Percentiles rank a stretch among this genome's conserved stretches.
Conservation (phyloP, 2,888 invertebrate genomes). For the Candidula unifasciata region DNA sequence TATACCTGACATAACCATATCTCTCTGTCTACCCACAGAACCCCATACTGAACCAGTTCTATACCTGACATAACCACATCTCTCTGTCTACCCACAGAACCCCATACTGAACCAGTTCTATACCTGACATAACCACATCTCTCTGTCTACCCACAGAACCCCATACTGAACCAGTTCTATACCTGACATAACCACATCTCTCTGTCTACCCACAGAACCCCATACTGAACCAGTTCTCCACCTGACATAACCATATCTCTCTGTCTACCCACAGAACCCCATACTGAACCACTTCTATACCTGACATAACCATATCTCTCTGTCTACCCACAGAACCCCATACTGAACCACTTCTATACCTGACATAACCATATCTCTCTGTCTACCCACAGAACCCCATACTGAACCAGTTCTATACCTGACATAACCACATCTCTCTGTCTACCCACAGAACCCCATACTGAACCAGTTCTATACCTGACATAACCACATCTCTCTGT, state of each 20-base stretch:
- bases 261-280: conserved; percentile 67
- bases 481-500: conserved; percentile 5
- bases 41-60: conserved; percentile 73
- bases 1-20: too few species aligned
- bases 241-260: too few species aligned
- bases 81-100: conserved; percentile 64
- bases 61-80: too few species aligned
- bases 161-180: conserved; percentile 72
- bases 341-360: conserved; percentile 71
- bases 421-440: neutral
- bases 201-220: conserved; percentile 67
- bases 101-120: conserved; percentile 73
- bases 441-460: conserved; percentile 71
- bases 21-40: conserved; percentile 63
- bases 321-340: conserved; percentile 69
- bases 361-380: neutral
- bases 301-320: too few species aligned
- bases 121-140: too few species aligned
- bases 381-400: conserved; percentile 71
- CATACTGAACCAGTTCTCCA: conserved; percentile 72
- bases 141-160: conserved; percentile 66
- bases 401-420: conserved; percentile 70
- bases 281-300: conserved; percentile 72
- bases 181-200: too few species aligned
- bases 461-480: conserved; percentile 71